Base-by-base conservation (phyloP, 2,888 invertebrate species). In the Dynastes tityus region DNA sequence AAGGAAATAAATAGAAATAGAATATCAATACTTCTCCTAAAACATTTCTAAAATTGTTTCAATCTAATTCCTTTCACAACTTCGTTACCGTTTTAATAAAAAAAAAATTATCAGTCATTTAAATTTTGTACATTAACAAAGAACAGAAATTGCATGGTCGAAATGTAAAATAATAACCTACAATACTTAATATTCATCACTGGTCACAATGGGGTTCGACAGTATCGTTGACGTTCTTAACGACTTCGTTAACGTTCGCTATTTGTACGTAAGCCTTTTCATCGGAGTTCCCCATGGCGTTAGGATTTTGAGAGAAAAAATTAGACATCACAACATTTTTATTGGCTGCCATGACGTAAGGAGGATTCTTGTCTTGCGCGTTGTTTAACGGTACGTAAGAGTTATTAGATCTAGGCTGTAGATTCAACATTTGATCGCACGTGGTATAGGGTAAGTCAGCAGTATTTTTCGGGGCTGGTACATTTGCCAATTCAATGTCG, bases 271-370 rank as follows among this genome's bases (percentile, higher is more conserved):
- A 65, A 6, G n/a, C 16, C 8, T 65, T 65, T 2, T 65, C 65
- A 4, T 40, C 65, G 13, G 65, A 8, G 37, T 37, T 40, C n/a
- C 6, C 11, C 40, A 65, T 16, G 22, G 37, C 22, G 27, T 27
- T 68, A 45, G 68, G 51, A 22, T 22, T 6, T 8, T 68, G 45
- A 8, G n/a, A 11, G 49, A 80, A 78, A 74, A 83, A 68, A 75
- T 83, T 84, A 1, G 83, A 76, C n/a, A 45, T 11, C 16, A 82
- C 45, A 29, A 75, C 70, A 68, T 84, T 82, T 78, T 85, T 85
- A 55, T 81, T 82, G 13, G 86, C 87, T 8, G 86, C 87, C 76
- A 87, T 80, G 4, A 87, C 86, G 80, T 87, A 87, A 55, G 85
- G 83, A 29, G 86, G 78, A 65, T 76, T 81, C 40, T 80, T 83